phyloP scores from a whole-genome alignment of 2,797 vertebrate genomes.

The Cuniculus paca region DNA sequence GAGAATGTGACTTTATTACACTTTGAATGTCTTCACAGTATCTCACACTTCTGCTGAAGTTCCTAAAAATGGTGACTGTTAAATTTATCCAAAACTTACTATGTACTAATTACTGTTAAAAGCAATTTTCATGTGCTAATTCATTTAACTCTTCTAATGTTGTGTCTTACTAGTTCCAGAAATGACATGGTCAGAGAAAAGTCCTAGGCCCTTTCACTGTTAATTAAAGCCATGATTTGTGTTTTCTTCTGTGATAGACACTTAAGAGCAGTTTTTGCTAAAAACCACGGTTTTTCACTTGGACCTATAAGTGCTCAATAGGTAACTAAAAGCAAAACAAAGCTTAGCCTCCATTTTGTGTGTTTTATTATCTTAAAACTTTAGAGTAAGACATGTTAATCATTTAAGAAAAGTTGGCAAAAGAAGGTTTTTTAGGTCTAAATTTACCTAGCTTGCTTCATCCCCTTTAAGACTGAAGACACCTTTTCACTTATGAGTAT shows the following conservation, averaged over 20 bases:
- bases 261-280: background rate
- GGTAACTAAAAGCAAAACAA: background rate
- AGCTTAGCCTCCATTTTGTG: background rate
- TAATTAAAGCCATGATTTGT: background rate
- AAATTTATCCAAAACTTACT: background rate
- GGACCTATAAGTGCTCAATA: background rate
- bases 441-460: background rate
- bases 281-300: background rate
- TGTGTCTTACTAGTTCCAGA: background rate
- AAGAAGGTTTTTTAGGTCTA: background rate
- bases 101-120: background rate
- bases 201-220: background rate
- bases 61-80: background rate
- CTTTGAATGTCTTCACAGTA: background rate
- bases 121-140: background rate
- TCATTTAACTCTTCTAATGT: background rate
- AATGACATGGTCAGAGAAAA: background rate
- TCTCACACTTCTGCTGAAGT: background rate
- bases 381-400: background rate
- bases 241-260: background rate
- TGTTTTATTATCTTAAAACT: background rate
- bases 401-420: background rate
- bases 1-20: background rate
- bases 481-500: no score
- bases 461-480: background rate